These are phyloP conservation scores for Akabosia matsudoensis DNA, from an alignment of 1,140 invertebrate genomes.

Conservation along the genomic window DNA sequence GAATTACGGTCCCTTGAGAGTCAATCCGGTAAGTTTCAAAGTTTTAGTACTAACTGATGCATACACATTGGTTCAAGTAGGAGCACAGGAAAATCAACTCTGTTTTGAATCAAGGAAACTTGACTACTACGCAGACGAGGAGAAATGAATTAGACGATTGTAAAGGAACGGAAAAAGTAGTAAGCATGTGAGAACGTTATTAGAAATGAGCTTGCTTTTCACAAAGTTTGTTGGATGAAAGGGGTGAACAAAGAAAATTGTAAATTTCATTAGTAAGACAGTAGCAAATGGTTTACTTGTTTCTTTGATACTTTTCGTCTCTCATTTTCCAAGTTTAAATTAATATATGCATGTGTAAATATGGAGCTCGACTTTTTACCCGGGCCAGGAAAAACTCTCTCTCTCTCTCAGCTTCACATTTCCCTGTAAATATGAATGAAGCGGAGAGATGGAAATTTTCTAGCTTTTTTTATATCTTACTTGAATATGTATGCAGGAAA, in stretches of 20 bases:
- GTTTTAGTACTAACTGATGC: background rate
- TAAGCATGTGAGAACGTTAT: background rate
- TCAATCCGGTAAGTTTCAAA: background rate
- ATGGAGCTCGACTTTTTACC: background rate
- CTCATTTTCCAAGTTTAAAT: background rate
- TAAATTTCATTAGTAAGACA: slow-evolving; percentile 16
- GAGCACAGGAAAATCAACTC: too few relatives aligned
- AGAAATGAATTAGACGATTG: too few relatives aligned
- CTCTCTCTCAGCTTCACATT: background rate
- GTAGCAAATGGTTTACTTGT: slow-evolving; percentile 19
- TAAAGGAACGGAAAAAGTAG: background rate
- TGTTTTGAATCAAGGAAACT: too few relatives aligned
- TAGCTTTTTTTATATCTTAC: too few relatives aligned
- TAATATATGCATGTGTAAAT: background rate
- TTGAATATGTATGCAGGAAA: too few relatives aligned
- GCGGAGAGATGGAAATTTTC: too few relatives aligned
- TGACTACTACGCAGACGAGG: too few relatives aligned
- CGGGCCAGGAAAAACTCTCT: background rate
- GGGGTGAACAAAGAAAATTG: slow-evolving; percentile 18
- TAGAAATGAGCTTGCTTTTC: background rate
- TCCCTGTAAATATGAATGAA: background rate
- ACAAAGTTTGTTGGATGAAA: background rate
- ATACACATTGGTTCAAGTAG: too few relatives aligned
- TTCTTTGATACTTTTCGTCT: background rate
- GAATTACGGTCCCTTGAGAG: background rate